Evolutionary conservation across 2,797 vertebrate species (phyloP), one percentile per base, ranked within the genome.

Genomic region (Antennarius maculatus): DNA sequence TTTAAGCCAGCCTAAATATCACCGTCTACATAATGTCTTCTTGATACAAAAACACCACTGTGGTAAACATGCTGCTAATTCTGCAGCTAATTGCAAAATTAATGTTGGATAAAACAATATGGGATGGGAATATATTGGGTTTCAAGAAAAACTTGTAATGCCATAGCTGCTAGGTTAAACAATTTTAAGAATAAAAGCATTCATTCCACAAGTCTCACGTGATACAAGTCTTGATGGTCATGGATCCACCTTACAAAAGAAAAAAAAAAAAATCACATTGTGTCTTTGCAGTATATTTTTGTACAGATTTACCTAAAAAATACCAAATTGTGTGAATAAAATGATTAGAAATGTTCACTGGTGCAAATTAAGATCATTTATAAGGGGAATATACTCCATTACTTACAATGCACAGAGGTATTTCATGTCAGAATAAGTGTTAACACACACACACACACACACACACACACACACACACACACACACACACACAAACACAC

Each of bases 381-480:
- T 9, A 18, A 9, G 28, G 28, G 11, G 9, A 46, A 66, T 14
- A 27, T 7, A 7, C 6, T 50, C 5, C 15, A 34, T 59, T 46
- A 18, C 4, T 11, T 56, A 39, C 18, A 47, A 8, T n/a, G 53
- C n/a, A 48, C 12, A 5, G 14, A 14, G 14, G 14, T 43, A 56
- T 28, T 72, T 55, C 48, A 63, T 10, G 54, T 7, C 29, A 47
- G 55, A 59, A 17, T 23, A 67, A 5, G 15, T 68, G 61, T 63
- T 53, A 54, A 23, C 31, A 57, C 46, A 9, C 41, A 50, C 42
- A 41, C 50, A 14, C 11, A 48, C 46, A 71, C 55, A 57, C 48
- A 51, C 13, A 49, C 48, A 58, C 47, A 48, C 43, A 52, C 34
- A 48, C 16, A 46, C 31, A 54, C 14, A 66, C 16, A 71, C 55